Evolutionary conservation across 2,113 vertebrate genomes (phyloP).

Genomic region (Trachemys scripta): DNA sequence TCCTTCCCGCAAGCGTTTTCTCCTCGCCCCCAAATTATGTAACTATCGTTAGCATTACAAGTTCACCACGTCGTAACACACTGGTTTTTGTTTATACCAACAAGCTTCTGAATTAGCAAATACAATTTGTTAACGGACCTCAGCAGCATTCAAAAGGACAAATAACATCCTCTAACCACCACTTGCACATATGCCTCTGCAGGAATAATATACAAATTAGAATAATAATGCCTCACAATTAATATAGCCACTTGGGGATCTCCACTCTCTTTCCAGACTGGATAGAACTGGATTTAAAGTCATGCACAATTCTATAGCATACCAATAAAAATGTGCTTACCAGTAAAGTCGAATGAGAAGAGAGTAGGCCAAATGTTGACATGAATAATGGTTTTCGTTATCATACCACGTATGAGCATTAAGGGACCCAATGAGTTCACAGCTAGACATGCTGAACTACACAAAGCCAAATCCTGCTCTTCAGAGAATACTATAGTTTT

Average conservation of each 20-base stretch:
- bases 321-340: neutral
- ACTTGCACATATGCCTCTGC: neutral
- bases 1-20: neutral
- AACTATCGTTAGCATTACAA: neutral
- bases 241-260: neutral
- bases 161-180: neutral
- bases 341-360: neutral
- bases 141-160: neutral
- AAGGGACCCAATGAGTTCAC: neutral
- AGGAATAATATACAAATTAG: neutral
- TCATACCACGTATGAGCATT: neutral
- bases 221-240: neutral
- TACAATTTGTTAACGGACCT: neutral
- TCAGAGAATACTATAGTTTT: neutral
- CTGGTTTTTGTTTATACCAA: neutral
- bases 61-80: neutral
- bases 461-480: neutral
- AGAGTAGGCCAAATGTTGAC: neutral
- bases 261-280: neutral
- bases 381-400: neutral
- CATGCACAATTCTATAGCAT: neutral
- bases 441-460: neutral
- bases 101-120: neutral
- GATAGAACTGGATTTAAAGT: neutral
- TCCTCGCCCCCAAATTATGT: neutral